Base-by-base conservation (phyloP, 2,797 vertebrate species). In the Sebastes wilsoni region DNA sequence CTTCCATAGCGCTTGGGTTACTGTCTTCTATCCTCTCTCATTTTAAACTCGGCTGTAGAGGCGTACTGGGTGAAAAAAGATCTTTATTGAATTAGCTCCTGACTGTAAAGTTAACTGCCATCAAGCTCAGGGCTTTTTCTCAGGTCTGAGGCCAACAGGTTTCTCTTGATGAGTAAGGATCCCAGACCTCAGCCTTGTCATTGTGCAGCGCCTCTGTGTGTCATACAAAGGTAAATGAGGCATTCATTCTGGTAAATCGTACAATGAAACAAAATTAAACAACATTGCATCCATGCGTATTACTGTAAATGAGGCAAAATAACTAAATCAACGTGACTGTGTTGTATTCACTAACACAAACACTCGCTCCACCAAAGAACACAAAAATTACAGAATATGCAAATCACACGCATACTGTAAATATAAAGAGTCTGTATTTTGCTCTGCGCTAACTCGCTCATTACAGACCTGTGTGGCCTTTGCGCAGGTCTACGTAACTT, bases 81-180 rank as follows among this genome's bases (percentile, higher is more conserved):
- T 73, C 90, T 90, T 93, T 94, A 94, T 94, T 93, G 85, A 93
- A 93, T 95, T 93, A 93, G 84, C 88, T 88, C 72, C 80, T 82
- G 72, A 87, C 90, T 85, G 81, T 85, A 84, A 90, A 83, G 78
- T 81, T 90, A 85, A 84, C 87, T 87, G 81, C 84, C 84, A 84
- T 89, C 84, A 75, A 77, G 42, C 68, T 30, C 54, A 55, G 28
- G 69, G 22, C 59, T 72, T 90, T 90, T 87, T 85, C 81, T 90
- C 80, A 84, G 85, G 67, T 92, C 86, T 81, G 11, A 49, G 22
- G 86, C 87, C 88, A 90, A 82, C 79, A 86, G 76, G 71, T 88
- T 75, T 88, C 61, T 70, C 38, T 79, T 86, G 55, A 83, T 78
- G 68, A 22, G n/a, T 71, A 36, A 66, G 55, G 38, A 83, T 81